Evolutionary conservation across 2,888 invertebrate genomes (phyloP), one percentile per base, ranked within the genome.

Genomic region (Mimumesa dahlbomi): DNA sequence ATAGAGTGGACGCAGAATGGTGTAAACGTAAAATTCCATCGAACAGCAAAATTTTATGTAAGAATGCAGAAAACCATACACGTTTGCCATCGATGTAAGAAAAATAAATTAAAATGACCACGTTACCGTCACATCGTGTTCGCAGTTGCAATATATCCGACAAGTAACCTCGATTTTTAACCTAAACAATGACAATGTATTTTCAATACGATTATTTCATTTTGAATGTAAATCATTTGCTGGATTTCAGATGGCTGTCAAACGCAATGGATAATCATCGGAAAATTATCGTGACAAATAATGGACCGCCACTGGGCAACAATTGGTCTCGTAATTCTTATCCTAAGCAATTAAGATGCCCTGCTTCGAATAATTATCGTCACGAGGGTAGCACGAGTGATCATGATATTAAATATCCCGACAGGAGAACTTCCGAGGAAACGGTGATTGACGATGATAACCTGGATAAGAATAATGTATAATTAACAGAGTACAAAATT

Each of bases 81-180:
- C n/a, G n/a, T n/a, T n/a, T n/a, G 11, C 9, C 29, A 29, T 13
- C 13, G 36, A 5, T 45, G 11, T 25, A n/a, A 21, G 4, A 3
- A 11, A 11, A 11, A 16, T 54, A 22, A 67, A 52, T 6, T 40
- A 43, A 48, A 46, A 65, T 68, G 64, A 40, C 49, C 7, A 31
- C 36, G 1, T 16, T 50, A 40, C 13, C 59, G 0, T 7, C 54
- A 22, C 38, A 13, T 49, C 61, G 38, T 5, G 11, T 42, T 6
- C 52, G 40, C n/a, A 59, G 49, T 13, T 34, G 18, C 49, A 58
- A 43, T 50, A 0, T 49, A 29, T 18, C 58, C 14, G 19, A 64
- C 64, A 69, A 62, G 69, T 74, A 69, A 68, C 38, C n/a, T 21
- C 22, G 16, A 50, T 5, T n/a, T 13, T 19, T 56, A 67, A 66